A percentile compares a stretch with the other conserved stretches of the same genome.
Conservation (phyloP, 53 echinoderm and acorn worm genomes). For the Luidia sarsii region DNA sequence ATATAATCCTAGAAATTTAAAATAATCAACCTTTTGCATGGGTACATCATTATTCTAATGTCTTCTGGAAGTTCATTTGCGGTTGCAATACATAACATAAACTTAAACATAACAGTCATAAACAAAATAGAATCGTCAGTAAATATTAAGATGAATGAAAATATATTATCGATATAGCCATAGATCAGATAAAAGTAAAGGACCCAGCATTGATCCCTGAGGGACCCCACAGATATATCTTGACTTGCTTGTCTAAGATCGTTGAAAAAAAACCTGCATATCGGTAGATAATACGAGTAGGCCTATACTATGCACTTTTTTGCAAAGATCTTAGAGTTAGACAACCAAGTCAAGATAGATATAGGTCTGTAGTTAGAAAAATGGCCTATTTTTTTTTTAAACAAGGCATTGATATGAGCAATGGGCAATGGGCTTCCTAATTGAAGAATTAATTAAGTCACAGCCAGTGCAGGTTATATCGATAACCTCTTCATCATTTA, state of each 20-base stretch:
- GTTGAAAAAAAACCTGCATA: too few species aligned
- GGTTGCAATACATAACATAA: neutral
- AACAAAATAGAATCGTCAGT: neutral
- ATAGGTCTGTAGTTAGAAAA: conserved; percentile 42
- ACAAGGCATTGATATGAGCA: conserved; percentile 26
- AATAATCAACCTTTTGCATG: neutral
- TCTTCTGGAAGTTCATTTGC: neutral
- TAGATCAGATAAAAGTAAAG: neutral
- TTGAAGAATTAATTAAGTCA: neutral
- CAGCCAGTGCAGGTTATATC: neutral
- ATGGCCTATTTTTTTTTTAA: conserved; percentile 15
- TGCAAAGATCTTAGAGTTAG: conserved; percentile 37
- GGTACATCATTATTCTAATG: neutral
- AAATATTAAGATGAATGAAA: neutral
- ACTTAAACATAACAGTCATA: neutral
- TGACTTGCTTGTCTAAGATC: conserved; percentile 12
- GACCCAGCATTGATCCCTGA: neutral
- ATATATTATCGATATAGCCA: neutral
- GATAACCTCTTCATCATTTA: neutral
- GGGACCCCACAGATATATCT: neutral
- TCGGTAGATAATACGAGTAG: neutral
- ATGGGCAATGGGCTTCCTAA: conserved; percentile 8
- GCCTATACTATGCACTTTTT: neutral
- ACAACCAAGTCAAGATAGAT: conserved; percentile 16
- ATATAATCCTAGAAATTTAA: conserved; percentile 2